Percentiles rank a stretch among this genome's conserved stretches.
phyloP scores from a whole-genome alignment of 1,140 invertebrate genomes.

The Schmidtea mediterranea region DNA sequence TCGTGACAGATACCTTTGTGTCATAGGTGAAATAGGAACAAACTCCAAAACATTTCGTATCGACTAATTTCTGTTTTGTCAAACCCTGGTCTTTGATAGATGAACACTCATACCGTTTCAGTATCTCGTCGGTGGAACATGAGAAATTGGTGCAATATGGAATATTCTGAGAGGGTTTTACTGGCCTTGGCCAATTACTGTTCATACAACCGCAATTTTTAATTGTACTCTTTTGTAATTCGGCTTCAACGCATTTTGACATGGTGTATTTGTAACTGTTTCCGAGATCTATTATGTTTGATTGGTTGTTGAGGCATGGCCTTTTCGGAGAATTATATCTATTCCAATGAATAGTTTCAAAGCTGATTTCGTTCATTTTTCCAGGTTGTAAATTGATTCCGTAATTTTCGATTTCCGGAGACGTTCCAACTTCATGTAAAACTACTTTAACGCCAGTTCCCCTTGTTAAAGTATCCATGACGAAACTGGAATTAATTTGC shows the following conservation, averaged over 20 bases:
- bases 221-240: not conserved
- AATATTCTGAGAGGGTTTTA: not conserved
- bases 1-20: not conserved
- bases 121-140: not conserved
- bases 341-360: not conserved
- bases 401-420: not conserved
- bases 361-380: not conserved
- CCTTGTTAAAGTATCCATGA: not conserved
- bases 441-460: not conserved
- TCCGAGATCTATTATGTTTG: not conserved
- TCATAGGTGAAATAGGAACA: constrained; percentile 1
- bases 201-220: constrained; percentile 2
- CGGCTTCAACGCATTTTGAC: not conserved
- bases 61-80: not conserved
- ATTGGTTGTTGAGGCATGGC: not conserved
- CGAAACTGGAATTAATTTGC: not conserved
- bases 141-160: not conserved
- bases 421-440: not conserved
- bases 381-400: not conserved
- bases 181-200: not conserved
- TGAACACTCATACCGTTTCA: not conserved
- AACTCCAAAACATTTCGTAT: not conserved
- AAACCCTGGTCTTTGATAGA: not conserved
- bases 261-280: not conserved
- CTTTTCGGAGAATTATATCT: not conserved